Base-by-base conservation (phyloP, 2,113 vertebrate species). In the Vanacampus margaritifer region DNA sequence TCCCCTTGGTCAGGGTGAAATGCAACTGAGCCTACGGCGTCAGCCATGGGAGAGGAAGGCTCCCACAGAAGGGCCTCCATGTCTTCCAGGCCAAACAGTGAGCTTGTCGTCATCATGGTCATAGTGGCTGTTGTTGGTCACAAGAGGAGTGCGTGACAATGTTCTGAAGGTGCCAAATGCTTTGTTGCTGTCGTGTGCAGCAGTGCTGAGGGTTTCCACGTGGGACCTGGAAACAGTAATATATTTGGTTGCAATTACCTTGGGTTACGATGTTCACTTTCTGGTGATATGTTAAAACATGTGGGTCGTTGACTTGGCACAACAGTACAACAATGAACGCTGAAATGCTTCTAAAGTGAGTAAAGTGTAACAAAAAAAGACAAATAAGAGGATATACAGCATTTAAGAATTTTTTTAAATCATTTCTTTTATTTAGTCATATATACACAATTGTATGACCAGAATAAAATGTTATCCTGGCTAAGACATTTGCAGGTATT, bases 11-110 rank as follows among this genome's bases (percentile, higher is more conserved):
- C 87, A 84, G 75, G 56, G 76, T 54, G 51, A 83, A 93, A 89
- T 74, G 94, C 84, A 28, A 92, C 86, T 71, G 79, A 71, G 89
- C 89, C 82, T 37, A 83, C 41, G 69, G 75, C 68, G 73, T 98
- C 96, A 97, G 92, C 96, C 95, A 89, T 96, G 95, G 90, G 96
- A 95, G 89, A 95, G 94, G 93, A 93, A 93, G 92, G 93, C 69
- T 67, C 89, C 86, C 84, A 94, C 82, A 95, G 92, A 90, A 94
- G 93, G 93, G 85, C 89, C 84, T 91, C 88, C 64, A 88, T 93
- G 92, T 91, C 94, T 92, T 94, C 94, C 94, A 81, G 94, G 93
- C 94, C 92, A 94, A 94, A 94, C 90, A 91, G 92, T 93, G 92
- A 94, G 94, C 79, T 95, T 91, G 93, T 95, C 93, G 94, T 94